A percentile compares a stretch with the other conserved stretches of the same genome.
These are phyloP conservation scores for Spinus olivaceus DNA, from an alignment of 2,797 vertebrate species.

Conservation along the genomic window DNA sequence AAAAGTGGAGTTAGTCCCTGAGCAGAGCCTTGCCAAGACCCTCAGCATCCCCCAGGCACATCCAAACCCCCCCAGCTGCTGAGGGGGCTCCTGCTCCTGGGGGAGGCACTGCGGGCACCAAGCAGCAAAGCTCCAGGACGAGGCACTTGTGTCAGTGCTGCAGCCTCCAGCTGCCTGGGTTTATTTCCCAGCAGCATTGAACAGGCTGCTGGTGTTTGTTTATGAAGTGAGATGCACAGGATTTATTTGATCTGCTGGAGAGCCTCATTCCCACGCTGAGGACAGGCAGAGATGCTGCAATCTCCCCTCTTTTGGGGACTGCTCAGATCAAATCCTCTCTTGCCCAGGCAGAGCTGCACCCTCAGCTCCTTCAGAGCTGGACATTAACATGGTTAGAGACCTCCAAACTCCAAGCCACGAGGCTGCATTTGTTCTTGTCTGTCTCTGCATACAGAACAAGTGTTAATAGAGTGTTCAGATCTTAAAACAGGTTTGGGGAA, in stretches of 20 bases:
- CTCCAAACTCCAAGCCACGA: not conserved
- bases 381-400: not conserved
- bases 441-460: not conserved
- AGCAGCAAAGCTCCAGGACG: not conserved
- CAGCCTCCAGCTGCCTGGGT: not conserved
- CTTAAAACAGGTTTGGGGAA: not conserved
- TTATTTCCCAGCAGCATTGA: slow-evolving; percentile 11
- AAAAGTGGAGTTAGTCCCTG: not conserved
- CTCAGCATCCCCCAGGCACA: not conserved
- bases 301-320: not conserved
- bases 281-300: not conserved
- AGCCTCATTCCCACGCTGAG: slow-evolving; percentile 8
- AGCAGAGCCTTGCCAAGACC: not conserved
- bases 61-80: not conserved
- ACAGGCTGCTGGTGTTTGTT: slow-evolving; percentile 46
- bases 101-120: not conserved
- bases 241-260: slow-evolving; percentile 44
- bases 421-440: slow-evolving; percentile 6
- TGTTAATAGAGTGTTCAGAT: not conserved
- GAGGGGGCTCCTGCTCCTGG: not conserved
- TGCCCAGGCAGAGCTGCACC: not conserved
- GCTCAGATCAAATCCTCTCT: not conserved
- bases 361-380: not conserved
- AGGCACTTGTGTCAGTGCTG: not conserved
- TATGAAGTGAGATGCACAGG: slow-evolving; percentile 44